Evolutionary conservation across 1,140 invertebrate genomes (phyloP), one percentile per base, ranked within the genome.

Genomic region (Drosophila setifemur): DNA sequence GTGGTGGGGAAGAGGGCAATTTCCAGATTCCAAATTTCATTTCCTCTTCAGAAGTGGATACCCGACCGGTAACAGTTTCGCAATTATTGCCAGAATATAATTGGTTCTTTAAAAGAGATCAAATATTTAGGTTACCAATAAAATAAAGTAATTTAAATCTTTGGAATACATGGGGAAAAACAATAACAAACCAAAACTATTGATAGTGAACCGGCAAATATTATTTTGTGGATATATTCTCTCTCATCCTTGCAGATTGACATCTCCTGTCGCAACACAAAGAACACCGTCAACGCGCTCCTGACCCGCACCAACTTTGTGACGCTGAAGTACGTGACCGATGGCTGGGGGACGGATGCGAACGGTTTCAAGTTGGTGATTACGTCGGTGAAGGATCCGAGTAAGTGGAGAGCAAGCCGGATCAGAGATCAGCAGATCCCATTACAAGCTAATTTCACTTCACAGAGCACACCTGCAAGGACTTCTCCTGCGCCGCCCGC

Each of bases 321-420:
- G 37, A 98, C 97, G 16, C 93, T 98, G 66, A 97, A 96, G 91
- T 98, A 98, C 92, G 95, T 96, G 82, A 98, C 97, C 29, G 97
- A 98, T 92, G 94, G 93, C 81, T 98, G 96, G 96, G 97, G 96
- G 45, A 97, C 96, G 47, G 94, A 96, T 89, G 93, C 94, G 69
- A 97, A 97, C 91, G 96, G 97, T 58, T 98, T 98, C 92, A 95
- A 95, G 76, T 94, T 98, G 64, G 95, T 98, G 91, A 97, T 98
- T 92, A 98, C 97, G 37, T 96, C 97, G 67, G 95, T 97, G 86
- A 98, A 97, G 91, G 96, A 97, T 93, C 94, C 95, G 73, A 96
- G 96, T 97, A 91, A 96, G 95, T 95, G 90, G 9, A n/a, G 21
- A 35, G 12, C 1, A 23, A 3, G 21, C 21, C 21, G 21, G 2